Percentiles rank a stretch among this genome's conserved stretches.
phyloP scores from a whole-genome alignment of 1,140 invertebrate species.

The Drosophila virilis region DNA sequence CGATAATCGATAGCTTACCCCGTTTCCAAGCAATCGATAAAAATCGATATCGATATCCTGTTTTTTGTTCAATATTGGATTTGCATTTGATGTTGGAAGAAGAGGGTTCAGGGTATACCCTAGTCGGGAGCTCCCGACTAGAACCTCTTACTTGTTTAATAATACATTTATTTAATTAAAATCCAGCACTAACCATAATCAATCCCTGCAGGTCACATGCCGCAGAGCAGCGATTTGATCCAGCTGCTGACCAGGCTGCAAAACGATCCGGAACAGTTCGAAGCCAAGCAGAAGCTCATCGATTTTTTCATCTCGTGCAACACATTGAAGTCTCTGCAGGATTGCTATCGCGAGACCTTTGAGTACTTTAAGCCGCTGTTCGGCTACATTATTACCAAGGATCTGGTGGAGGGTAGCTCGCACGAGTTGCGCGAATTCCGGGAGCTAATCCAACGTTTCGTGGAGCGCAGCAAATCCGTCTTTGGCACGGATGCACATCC shows the following conservation, averaged over 20 bases:
- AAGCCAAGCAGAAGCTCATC: slow-evolving; percentile 74
- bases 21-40: too few species aligned
- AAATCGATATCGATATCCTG: too few species aligned
- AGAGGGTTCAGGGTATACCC: too few species aligned
- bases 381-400: slow-evolving; percentile 74
- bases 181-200: too few species aligned
- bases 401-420: slow-evolving; percentile 43
- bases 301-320: slow-evolving; percentile 80
- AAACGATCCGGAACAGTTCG: slow-evolving; percentile 66
- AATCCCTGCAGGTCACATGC: slow-evolving; percentile 57
- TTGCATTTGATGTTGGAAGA: too few species aligned
- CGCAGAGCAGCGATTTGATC: slow-evolving; percentile 59
- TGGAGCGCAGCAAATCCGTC: slow-evolving; percentile 30
- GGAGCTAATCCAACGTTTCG: slow-evolving; percentile 53
- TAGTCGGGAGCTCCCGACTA: too few species aligned
- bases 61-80: too few species aligned
- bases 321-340: slow-evolving; percentile 58
- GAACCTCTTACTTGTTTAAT: too few species aligned
- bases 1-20: too few species aligned
- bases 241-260: slow-evolving; percentile 63
- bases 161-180: too few species aligned
- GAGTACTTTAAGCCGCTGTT: slow-evolving; percentile 78
- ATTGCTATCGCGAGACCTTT: slow-evolving; percentile 78
- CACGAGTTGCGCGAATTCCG: slow-evolving; percentile 66
- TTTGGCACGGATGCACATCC: slow-evolving; percentile 41